phyloP scores from a whole-genome alignment of 2,888 invertebrate genomes.

The Pristionchus entomophagus region DNA sequence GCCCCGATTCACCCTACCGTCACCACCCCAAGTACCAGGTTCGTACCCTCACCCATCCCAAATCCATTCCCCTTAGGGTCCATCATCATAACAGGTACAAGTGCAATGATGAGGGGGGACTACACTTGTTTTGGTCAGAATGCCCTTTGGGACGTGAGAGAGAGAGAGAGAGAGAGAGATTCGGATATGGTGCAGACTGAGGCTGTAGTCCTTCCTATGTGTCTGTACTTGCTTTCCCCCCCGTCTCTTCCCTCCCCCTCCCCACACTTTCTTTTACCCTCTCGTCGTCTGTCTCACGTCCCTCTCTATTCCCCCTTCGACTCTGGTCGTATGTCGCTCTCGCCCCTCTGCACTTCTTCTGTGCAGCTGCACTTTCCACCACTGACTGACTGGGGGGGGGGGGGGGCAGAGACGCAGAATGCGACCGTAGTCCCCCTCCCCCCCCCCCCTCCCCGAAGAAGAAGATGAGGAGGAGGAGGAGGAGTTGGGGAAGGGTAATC shows the following conservation, averaged over 20 bases:
- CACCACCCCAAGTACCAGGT: constrained; percentile 68
- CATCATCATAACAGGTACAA: background rate
- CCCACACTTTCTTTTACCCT: too few species aligned
- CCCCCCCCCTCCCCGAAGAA: background rate
- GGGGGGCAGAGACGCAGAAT: constrained; percentile 21
- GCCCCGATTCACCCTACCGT: constrained; percentile 64
- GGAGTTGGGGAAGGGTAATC: background rate
- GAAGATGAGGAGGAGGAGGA: constrained; percentile 2
- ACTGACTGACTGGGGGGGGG: background rate
- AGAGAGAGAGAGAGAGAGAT: background rate
- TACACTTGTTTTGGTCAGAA: constrained; percentile 30
- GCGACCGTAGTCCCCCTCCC: background rate
- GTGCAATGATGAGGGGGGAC: background rate
- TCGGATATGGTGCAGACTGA: background rate
- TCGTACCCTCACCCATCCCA: background rate
- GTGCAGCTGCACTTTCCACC: constrained; percentile 3
- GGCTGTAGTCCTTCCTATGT: constrained; percentile 10
- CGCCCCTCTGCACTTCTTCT: background rate
- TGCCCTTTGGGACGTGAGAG: background rate
- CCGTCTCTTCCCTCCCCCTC: background rate
- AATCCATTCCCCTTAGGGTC: background rate
- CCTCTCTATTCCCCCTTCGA: background rate
- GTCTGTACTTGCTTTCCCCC: constrained; percentile 9
- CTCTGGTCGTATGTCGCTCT: background rate
- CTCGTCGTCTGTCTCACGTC: background rate